phyloP scores from a whole-genome alignment of 2,888 invertebrate species.

The Polydrusus tereticollis region DNA sequence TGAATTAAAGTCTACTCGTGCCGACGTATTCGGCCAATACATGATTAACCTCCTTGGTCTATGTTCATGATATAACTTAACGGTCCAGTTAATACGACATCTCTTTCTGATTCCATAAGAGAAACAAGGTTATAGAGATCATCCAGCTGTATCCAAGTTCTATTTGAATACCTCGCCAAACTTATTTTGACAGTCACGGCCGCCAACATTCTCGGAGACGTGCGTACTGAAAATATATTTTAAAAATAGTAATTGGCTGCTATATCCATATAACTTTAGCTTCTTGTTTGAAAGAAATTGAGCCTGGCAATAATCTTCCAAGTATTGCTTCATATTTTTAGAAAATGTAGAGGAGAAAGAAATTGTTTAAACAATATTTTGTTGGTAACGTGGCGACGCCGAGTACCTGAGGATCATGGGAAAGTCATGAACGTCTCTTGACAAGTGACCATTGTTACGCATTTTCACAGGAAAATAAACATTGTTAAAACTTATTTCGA shows the following conservation, averaged over 20 bases:
- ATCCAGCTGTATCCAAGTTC: too few relatives aligned
- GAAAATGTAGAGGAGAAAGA: not conserved
- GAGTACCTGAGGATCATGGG: conserved; percentile 64
- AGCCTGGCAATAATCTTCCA: not conserved
- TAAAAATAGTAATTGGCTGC: not conserved
- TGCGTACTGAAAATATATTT: not conserved
- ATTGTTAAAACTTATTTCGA: conserved; percentile 24
- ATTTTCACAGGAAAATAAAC: conserved; percentile 58
- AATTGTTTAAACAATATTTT: conserved; percentile 34
- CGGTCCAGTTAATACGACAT: too few relatives aligned
- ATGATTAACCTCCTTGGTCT: too few relatives aligned
- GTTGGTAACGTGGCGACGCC: conserved; percentile 66
- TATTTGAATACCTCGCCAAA: not conserved
- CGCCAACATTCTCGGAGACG: not conserved
- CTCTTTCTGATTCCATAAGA: too few relatives aligned
- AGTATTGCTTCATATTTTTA: not conserved
- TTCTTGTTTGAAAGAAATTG: not conserved
- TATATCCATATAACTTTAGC: not conserved
- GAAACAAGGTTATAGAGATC: too few relatives aligned
- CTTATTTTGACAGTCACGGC: not conserved
- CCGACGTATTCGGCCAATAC: too few relatives aligned
- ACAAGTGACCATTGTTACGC: conserved; percentile 63
- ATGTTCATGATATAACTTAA: too few relatives aligned
- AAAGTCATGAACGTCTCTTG: conserved; percentile 65
- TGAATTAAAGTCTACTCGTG: too few relatives aligned